Conservation (phyloP, 2,797 vertebrate species). For the Chrysocyon brachyurus region DNA sequence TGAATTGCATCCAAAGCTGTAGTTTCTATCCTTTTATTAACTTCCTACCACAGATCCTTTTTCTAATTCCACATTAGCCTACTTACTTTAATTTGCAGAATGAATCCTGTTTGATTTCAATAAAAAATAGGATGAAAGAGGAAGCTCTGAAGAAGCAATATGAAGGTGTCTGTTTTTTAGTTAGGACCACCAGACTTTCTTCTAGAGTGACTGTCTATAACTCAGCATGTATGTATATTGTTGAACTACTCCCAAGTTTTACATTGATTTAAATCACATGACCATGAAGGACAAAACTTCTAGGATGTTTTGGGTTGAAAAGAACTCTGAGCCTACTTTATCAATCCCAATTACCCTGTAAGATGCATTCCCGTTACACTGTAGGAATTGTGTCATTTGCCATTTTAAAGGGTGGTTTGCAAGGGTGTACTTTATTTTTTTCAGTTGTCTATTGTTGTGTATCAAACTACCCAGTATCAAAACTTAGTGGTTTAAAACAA, state of each 20-base stretch:
- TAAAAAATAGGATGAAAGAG: background rate
- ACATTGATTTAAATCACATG: background rate
- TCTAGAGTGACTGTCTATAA: background rate
- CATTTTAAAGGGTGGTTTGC: background rate
- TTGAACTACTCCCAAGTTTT: background rate
- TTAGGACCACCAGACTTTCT: background rate
- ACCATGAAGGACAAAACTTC: background rate
- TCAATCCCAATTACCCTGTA: background rate
- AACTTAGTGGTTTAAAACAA: background rate
- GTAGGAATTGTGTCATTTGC: background rate
- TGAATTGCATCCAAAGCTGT: constrained; percentile 14
- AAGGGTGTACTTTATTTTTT: background rate
- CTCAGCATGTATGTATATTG: background rate
- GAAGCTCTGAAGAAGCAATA: background rate
- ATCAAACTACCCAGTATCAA: background rate
- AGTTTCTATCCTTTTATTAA: constrained; percentile 62
- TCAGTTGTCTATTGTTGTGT: background rate
- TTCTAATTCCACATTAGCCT: constrained; percentile 10
- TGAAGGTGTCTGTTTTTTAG: background rate
- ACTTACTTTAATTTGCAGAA: constrained; percentile 46
- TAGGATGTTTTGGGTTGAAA: background rate
- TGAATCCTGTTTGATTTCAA: constrained; percentile 9
- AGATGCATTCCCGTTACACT: background rate
- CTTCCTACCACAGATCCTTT: constrained; percentile 51
- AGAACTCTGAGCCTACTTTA: background rate